Evolutionary conservation across 2,888 invertebrate genomes (phyloP).

Genomic region (Microctonus hyperodae): DNA sequence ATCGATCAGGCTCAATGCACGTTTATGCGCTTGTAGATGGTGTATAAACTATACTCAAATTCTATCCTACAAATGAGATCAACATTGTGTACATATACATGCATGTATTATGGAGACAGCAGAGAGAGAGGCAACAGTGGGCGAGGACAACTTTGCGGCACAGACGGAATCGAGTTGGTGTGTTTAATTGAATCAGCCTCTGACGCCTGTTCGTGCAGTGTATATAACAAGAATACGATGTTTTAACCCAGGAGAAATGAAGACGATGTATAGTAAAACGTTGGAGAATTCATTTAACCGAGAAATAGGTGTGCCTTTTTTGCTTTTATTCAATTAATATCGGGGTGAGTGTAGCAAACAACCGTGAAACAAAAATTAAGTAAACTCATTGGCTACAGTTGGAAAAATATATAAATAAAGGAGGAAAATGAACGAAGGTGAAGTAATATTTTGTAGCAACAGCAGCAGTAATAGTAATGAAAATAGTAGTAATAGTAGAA

Average conservation of each 20-base stretch:
- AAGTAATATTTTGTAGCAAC: too few relatives aligned
- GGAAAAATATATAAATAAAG: background rate
- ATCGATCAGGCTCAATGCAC: constrained; percentile 13
- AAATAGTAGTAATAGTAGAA: background rate
- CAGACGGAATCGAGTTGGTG: constrained; percentile 25
- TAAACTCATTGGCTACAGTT: background rate
- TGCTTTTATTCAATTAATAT: constrained; percentile 1
- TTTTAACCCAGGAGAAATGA: constrained; percentile 1
- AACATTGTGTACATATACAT: background rate
- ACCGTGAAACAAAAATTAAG: background rate
- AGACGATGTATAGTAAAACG: background rate
- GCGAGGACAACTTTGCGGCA: background rate
- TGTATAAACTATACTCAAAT: constrained; percentile 3
- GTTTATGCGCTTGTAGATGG: background rate
- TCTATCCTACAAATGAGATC: constrained; percentile 3
- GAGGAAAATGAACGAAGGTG: background rate
- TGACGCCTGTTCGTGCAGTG: constrained; percentile 10
- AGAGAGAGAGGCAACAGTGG: background rate
- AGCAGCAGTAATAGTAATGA: background rate
- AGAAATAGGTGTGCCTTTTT: background rate
- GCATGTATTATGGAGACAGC: background rate
- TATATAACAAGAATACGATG: constrained; percentile 16
- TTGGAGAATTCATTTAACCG: constrained; percentile 21
- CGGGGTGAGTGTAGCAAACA: background rate
- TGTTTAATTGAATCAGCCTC: constrained; percentile 26